Evolutionary conservation across 1,140 invertebrate species (phyloP), one percentile per base, ranked within the genome.

Genomic region (Trypoxylus dichotomus): DNA sequence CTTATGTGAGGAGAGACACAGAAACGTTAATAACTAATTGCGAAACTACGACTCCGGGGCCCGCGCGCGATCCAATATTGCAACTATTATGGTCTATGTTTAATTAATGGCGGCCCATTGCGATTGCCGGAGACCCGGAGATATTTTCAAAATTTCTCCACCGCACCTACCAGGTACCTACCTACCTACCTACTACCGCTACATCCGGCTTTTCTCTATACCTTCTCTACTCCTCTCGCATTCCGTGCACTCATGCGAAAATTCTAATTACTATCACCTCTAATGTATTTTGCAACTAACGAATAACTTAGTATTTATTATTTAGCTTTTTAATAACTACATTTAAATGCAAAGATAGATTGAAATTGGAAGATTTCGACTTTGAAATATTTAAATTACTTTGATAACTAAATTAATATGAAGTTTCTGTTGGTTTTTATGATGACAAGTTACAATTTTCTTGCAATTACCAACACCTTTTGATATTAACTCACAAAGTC

Each of bases 21-120:
- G 43, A 76, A 76, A 63, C 75, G 72, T 43, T 74, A 74, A 74
- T 74, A 74, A 74, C 60, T 75, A 75, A 78, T 74, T 63, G 77
- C 72, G 72, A 78, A 78, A 77, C 76, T 74, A 71, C 76, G 72
- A 43, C 41, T 37, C 72, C 41, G 32, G 72, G 27, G 19, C 15
- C 63, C 63, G 24, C 41, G 72, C 72, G 11, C 72, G 72, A 74
- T 74, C 41, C 72, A 74, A 74, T 74, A 74, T 74, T 29, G 60
- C 60, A 68, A 68, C 60, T 68, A 68, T 68, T 68, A 68, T 68
- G 60, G 60, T 68, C 60, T 29, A 68, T 68, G 60, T 68, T 68
- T 68, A 68, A 68, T 68, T 68, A 68, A 68, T 68, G 60, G 60
- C 47, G 60, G 60, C 60, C 72, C 72, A 32, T 74, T 43, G 72